These are phyloP conservation scores for Rhinogobio ventralis DNA, from an alignment of 2,797 vertebrate species.

Conservation along the genomic window DNA sequence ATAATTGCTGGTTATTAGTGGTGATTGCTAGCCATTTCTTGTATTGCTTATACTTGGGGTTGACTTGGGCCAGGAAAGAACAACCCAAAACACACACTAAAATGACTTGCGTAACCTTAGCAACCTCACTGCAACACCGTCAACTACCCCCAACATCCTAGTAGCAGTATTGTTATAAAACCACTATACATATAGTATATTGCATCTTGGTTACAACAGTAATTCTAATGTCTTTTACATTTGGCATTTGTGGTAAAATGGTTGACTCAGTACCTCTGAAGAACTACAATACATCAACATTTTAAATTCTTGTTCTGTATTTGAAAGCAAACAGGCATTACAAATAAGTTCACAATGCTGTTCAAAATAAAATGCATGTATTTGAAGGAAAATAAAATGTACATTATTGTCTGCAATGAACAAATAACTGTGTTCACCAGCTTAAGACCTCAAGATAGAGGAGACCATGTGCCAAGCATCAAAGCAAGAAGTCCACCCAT, in stretches of 20 bases:
- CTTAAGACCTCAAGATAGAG: slow-evolving; percentile 39
- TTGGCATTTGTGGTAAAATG: not conserved
- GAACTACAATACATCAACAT: not conserved
- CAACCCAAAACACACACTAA: not conserved
- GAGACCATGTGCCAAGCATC: slow-evolving; percentile 16
- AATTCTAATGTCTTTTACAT: not conserved
- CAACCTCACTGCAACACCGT: not conserved
- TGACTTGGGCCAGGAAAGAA: no score
- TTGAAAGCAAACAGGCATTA: slow-evolving; percentile 41
- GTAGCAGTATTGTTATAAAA: not conserved
- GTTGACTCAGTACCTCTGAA: not conserved
- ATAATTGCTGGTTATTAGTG: not conserved
- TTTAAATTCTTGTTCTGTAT: slow-evolving; percentile 37
- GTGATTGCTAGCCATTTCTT: not conserved
- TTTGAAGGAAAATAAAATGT: slow-evolving; percentile 22
- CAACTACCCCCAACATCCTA: not conserved
- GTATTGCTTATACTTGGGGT: not conserved
- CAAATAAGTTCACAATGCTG: slow-evolving; percentile 21
- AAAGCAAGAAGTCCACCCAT: slow-evolving; percentile 7
- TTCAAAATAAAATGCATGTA: slow-evolving; percentile 27
- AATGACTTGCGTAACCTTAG: not conserved
- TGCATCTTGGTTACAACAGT: not conserved
- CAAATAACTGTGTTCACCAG: slow-evolving; percentile 22
- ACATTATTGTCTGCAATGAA: slow-evolving; percentile 29
- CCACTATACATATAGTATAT: not conserved